Base-by-base conservation (phyloP, 2,888 invertebrate genomes). In the Andricus curvator region DNA sequence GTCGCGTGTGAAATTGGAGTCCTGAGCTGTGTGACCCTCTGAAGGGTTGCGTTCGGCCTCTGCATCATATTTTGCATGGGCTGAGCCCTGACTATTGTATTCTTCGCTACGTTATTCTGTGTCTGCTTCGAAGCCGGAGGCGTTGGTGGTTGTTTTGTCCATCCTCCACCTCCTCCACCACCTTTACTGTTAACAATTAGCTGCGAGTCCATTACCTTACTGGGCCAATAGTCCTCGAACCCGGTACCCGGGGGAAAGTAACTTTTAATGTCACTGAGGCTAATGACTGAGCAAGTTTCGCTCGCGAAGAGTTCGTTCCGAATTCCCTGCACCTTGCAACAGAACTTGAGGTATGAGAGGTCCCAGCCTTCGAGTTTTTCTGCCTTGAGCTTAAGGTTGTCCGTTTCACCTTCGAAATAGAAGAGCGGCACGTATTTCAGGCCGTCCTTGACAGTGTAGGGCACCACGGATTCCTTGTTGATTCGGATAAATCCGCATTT, bases 221-320 rank as follows among this genome's bases (percentile, higher is more conserved):
- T 96, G 0, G 98, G 98, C 98, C 98, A 98, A 92, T 98, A 98
- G 89, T 98, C 97, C 91, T 98, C 98, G 90, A 98, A 98, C 87
- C 96, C 95, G 0, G 98, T 98, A 37, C 97, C 97, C 13, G 96
- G 96, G 0, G 97, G 97, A 89, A 98, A 98, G 91, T 98, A 98
- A 92, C 97, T 97, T 91, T 97, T 97, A 88, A 98, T 97, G 93
- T 98, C 98, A 64, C 96, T 96, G 87, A 98, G 94, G 94, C 97
- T 97, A 82, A 98, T 98, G 88, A 98, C 98, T 79, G 97, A 96
- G 93, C 98, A 98, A 15, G 97, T 97, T 90, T 98, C 97, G 94
- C 97, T 97, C 29, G 97, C 97, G 93, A 98, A 98, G 82, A 98
- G 93, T 93, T 98, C 98, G 90, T 97, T 98, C 85, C 98, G 94